Evolutionary conservation across 2,888 invertebrate genomes (phyloP).

Genomic region (Idaea biselata): DNA sequence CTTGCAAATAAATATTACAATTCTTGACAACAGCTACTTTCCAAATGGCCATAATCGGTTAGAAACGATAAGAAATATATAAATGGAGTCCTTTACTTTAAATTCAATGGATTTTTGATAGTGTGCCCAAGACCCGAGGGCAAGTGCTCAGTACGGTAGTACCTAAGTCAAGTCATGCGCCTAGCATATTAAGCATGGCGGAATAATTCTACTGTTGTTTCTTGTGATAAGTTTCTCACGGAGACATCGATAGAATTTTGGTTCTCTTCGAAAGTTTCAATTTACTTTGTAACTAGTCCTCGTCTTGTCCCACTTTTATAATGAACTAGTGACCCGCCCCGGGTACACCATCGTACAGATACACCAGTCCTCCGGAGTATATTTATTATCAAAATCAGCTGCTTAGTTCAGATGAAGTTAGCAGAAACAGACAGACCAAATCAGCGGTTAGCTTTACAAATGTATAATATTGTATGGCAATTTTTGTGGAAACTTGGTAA

Average conservation of each 20-base stretch:
- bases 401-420: too few species aligned
- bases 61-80: too few species aligned
- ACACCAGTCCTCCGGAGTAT: not conserved
- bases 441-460: too few species aligned
- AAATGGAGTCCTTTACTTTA: too few species aligned
- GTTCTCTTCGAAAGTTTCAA: not conserved
- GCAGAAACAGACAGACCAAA: too few species aligned
- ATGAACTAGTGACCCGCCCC: not conserved
- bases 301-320: not conserved
- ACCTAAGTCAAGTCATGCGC: conserved; percentile 30
- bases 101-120: conserved; percentile 12
- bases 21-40: too few species aligned
- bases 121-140: conserved; percentile 23
- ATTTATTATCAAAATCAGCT: too few species aligned
- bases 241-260: conserved; percentile 23
- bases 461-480: too few species aligned
- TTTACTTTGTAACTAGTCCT: not conserved
- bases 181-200: conserved; percentile 26
- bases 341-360: not conserved
- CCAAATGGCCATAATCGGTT: too few species aligned
- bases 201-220: conserved; percentile 40
- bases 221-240: conserved; percentile 34
- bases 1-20: too few species aligned
- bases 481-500: too few species aligned
- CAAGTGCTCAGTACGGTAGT: not conserved